Evolutionary conservation across 64 coral and sea anemone genomes (phyloP), one percentile per base, ranked within the genome.

Genomic region (Catalaphyllia jardinei): DNA sequence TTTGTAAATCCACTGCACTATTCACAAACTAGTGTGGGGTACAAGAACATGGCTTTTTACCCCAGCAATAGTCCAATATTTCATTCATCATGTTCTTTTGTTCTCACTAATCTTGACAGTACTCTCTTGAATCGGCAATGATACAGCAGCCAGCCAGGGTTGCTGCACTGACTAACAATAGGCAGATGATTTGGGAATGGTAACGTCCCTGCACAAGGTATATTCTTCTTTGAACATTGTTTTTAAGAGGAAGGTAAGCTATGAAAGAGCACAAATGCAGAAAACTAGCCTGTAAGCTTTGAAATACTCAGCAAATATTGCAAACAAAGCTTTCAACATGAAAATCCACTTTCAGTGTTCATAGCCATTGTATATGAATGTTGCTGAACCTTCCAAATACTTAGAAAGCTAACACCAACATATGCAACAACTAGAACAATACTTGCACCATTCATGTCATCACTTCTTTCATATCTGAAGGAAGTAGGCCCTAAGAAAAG

Each of bases 271-370:
- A 62, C 13, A 18, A 33, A 20, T 25, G 59, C 54, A 62, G 8
- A 81, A 29, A 31, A 62, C 25, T 17, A 29, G 35, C 14, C 52
- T 60, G 1, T 8, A 67, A 31, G 60, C 19, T 67, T 65, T 67
- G 3, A 60, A 60, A 28, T 49, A 1, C 42, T 60, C 73, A 49
- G 82, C 90, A 92, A 92, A 92, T 92, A 75, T 92, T 92, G 90
- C 90, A 86, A 92, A 92, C 90, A 35, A 65, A 1, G 75, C 64
- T 92, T 91, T 92, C 90, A 83, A 83, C 80, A 67, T 83, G 80
- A 83, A 83, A 83, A 12, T 42, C 35, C 20, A 65, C 60, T 64
- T 83, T 29, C 60, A 39, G 2, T 65, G 80, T 83, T 67, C 19
- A 22, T 46, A 67, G 1, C 46, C 29, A 67, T 22, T 31, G 31